Conservation (phyloP, 2,113 vertebrate genomes). For the Passer montanus region DNA sequence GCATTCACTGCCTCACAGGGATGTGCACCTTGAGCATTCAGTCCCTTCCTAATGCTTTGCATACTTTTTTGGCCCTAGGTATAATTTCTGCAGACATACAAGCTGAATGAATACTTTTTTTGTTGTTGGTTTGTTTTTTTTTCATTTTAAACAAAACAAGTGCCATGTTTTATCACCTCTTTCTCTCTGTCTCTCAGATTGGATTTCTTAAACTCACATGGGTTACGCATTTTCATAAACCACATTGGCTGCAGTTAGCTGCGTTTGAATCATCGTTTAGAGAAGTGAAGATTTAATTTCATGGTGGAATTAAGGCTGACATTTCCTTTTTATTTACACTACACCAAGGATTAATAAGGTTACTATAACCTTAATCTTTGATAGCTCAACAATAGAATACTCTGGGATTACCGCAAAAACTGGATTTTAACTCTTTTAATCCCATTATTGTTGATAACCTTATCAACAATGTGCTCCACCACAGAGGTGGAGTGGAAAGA, state of each 20-base stretch:
- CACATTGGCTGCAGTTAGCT: neutral
- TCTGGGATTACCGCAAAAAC: constrained; percentile 50
- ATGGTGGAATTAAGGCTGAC: constrained; percentile 66
- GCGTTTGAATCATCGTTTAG: constrained; percentile 48
- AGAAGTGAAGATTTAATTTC: constrained; percentile 67
- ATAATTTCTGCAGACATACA: neutral
- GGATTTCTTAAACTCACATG: neutral
- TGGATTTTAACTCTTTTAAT: constrained; percentile 74
- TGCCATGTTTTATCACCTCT: neutral
- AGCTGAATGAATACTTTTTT: neutral
- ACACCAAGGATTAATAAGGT: constrained; percentile 72
- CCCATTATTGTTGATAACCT: constrained; percentile 56
- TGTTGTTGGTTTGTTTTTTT: too few species aligned
- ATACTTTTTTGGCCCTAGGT: neutral
- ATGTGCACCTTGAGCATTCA: neutral
- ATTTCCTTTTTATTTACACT: constrained; percentile 71
- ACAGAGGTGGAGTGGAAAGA: neutral
- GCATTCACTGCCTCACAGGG: neutral
- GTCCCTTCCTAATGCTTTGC: neutral
- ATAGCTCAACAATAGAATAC: constrained; percentile 48
- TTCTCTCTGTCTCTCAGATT: neutral
- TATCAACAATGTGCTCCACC: neutral
- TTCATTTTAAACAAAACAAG: neutral
- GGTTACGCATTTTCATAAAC: neutral
- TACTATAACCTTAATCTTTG: constrained; percentile 72